phyloP scores from a whole-genome alignment of 2,113 vertebrate genomes.

The Oncorhynchus gorbuscha region DNA sequence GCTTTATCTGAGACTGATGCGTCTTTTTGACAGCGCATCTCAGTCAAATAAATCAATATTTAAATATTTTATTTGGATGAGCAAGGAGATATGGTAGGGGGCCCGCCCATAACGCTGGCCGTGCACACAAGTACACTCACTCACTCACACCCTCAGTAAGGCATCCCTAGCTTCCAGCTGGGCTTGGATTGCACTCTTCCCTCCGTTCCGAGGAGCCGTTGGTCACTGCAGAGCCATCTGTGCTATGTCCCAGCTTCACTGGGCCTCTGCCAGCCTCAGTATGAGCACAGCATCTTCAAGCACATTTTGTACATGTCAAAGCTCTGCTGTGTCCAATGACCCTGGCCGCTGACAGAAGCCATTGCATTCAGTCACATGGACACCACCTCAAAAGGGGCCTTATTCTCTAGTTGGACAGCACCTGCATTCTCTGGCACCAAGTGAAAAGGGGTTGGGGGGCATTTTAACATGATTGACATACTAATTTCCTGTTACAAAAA shows the following conservation, averaged over 20 bases:
- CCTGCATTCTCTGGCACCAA: constrained; percentile 46
- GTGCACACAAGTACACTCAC: constrained; percentile 18
- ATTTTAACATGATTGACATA: too few species aligned
- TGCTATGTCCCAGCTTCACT: constrained; percentile 66
- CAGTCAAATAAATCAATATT: too few species aligned
- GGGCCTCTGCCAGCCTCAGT: constrained; percentile 65
- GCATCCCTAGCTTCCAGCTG: constrained; percentile 63
- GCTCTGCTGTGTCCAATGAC: constrained; percentile 63
- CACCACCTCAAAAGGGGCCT: constrained; percentile 34
- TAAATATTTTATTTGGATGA: too few species aligned
- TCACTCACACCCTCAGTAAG: constrained; percentile 40
- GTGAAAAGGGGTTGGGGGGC: constrained; percentile 16
- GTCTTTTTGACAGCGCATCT: too few species aligned
- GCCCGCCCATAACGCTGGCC: too few species aligned
- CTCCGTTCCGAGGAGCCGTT: constrained; percentile 50
- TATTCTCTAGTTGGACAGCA: constrained; percentile 55
- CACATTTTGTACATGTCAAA: constrained; percentile 66
- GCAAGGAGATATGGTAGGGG: too few species aligned
- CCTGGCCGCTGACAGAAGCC: constrained; percentile 57
- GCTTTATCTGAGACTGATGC: too few species aligned
- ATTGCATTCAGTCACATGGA: constrained; percentile 46
- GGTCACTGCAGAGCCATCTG: constrained; percentile 68
- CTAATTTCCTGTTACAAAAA: too few species aligned
- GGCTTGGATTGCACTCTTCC: constrained; percentile 68
- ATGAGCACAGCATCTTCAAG: constrained; percentile 59